Percentiles rank a stretch among this genome's conserved stretches.
Conservation (phyloP, 2,113 vertebrate genomes). For the Acinonyx jubatus region DNA sequence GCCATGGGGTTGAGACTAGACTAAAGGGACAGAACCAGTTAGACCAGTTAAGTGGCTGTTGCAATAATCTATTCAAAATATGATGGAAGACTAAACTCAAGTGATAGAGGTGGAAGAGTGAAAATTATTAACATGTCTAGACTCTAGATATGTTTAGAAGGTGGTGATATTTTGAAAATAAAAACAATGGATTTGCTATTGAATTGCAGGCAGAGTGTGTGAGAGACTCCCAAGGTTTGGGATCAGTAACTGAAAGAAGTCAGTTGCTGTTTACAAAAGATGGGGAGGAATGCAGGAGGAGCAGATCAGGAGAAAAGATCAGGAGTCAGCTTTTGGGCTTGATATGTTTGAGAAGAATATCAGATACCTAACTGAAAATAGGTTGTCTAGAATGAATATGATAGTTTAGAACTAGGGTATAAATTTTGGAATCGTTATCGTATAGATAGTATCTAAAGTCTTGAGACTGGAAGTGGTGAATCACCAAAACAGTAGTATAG, state of each 20-base stretch:
- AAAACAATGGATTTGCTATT: background rate
- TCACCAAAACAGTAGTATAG: background rate
- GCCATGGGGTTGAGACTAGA: background rate
- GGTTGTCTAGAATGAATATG: background rate
- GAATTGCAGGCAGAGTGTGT: background rate
- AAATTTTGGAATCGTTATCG: background rate
- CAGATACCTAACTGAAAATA: background rate
- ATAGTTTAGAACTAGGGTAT: background rate
- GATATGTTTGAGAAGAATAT: background rate
- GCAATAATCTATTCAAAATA: background rate
- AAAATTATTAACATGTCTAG: background rate
- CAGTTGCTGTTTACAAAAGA: background rate
- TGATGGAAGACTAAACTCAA: background rate
- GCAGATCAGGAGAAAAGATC: background rate
- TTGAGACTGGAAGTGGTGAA: background rate
- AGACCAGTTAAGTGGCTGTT: background rate
- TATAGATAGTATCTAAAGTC: background rate
- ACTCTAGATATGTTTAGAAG: background rate
- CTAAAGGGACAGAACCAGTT: background rate
- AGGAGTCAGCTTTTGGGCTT: background rate
- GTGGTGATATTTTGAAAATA: background rate
- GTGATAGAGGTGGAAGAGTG: background rate
- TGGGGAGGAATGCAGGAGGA: background rate
- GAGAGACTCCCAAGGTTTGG: background rate
- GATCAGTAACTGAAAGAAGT: background rate